Conservation (phyloP, 2,113 vertebrate genomes). For the Toxostoma redivivum region DNA sequence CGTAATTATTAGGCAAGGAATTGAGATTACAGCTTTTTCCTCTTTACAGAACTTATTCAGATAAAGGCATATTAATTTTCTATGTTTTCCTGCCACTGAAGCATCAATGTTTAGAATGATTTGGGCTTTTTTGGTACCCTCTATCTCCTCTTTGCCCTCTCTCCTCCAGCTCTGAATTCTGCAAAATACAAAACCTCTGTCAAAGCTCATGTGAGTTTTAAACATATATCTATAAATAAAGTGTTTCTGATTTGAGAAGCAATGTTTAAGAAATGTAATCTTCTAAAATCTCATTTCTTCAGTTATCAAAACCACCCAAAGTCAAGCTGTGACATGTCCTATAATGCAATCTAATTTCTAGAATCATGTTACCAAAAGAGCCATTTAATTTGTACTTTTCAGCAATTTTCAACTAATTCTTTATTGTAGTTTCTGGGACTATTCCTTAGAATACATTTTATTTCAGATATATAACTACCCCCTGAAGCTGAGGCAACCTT, state of each 20-base stretch:
- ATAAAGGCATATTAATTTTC: not conserved
- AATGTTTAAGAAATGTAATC: not conserved
- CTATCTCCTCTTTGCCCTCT: not conserved
- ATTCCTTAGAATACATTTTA: not conserved
- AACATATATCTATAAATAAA: not conserved
- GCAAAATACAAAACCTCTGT: not conserved
- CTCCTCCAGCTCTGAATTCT: not conserved
- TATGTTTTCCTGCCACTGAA: not conserved
- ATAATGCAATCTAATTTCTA: not conserved
- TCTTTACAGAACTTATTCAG: not conserved
- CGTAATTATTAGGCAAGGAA: not conserved
- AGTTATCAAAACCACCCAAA: not conserved
- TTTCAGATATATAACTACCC: not conserved
- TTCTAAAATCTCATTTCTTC: not conserved
- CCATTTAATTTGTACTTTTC: not conserved
- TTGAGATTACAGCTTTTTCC: not conserved
- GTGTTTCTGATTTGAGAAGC: not conserved
- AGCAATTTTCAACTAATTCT: not conserved
- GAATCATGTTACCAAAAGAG: not conserved
- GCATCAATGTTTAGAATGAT: not conserved
- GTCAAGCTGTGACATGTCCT: not conserved
- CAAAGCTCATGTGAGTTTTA: not conserved
- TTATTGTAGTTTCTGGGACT: not conserved
- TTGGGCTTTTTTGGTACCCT: not conserved
- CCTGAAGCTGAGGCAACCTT: not conserved